phyloP scores from a whole-genome alignment of 2,888 invertebrate species.

The Apantesis nais region DNA sequence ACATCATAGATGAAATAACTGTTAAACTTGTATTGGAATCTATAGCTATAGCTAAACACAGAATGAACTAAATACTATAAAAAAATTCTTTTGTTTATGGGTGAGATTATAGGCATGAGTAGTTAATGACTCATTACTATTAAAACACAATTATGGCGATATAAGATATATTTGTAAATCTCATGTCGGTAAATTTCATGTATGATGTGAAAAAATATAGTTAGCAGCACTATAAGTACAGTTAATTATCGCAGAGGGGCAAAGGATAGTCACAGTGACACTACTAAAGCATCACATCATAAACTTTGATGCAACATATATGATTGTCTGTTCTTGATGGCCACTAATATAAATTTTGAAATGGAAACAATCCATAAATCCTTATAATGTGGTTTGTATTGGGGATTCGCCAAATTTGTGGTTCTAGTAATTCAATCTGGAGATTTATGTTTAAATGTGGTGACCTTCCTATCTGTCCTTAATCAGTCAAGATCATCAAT shows the following conservation, averaged over 20 bases:
- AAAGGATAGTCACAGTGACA: constrained; percentile 18
- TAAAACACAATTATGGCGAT: constrained; percentile 29
- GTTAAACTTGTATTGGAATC: too few species aligned
- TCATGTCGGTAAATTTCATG: constrained; percentile 36
- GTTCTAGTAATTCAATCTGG: constrained; percentile 27
- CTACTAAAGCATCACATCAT: constrained; percentile 26
- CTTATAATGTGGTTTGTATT: constrained; percentile 31
- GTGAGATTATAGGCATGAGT: neutral
- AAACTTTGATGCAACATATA: constrained; percentile 14
- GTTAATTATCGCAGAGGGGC: constrained; percentile 19
- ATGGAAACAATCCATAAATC: constrained; percentile 39
- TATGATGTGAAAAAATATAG: constrained; percentile 31
- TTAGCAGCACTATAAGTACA: constrained; percentile 28
- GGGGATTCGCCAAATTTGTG: constrained; percentile 30
- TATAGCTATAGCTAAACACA: neutral
- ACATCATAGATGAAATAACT: too few species aligned
- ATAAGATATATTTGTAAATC: constrained; percentile 49
- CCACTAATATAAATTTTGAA: constrained; percentile 33
- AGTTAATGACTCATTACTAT: neutral
- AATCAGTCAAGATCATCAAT: constrained; percentile 75
- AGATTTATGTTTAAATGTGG: constrained; percentile 31
- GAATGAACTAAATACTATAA: neutral
- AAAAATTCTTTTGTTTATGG: neutral
- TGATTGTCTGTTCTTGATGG: constrained; percentile 17
- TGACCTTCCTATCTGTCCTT: constrained; percentile 7